Percentiles rank a stretch among this genome's conserved stretches.
These are phyloP conservation scores for Chlamydotis undulata DNA, from an alignment of 2,113 vertebrate species.

Conservation along the genomic window DNA sequence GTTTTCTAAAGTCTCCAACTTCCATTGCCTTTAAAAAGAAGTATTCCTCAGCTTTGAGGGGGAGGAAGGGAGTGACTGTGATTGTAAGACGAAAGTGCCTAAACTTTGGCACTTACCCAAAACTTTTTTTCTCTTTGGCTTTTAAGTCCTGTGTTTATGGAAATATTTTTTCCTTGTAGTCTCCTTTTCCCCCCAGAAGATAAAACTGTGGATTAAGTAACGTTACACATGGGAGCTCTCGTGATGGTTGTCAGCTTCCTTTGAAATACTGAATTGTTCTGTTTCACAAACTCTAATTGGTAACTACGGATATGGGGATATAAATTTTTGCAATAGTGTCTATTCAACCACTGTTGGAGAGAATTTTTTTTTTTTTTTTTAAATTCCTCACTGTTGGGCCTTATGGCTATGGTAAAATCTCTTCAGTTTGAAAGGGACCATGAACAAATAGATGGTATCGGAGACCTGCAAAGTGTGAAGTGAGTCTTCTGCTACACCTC, in stretches of 20 bases:
- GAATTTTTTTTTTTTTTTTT: neutral
- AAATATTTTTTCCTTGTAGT: neutral
- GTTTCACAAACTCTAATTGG: slow-evolving; percentile 13
- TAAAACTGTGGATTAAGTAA: slow-evolving; percentile 27
- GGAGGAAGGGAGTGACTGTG: neutral
- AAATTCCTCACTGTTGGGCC: neutral
- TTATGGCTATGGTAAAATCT: neutral
- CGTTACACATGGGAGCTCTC: neutral
- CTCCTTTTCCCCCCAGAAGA: neutral
- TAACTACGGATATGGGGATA: neutral
- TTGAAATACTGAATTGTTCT: slow-evolving; percentile 25
- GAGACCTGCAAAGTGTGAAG: neutral
- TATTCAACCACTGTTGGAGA: neutral
- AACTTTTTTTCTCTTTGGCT: neutral
- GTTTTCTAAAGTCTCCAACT: neutral
- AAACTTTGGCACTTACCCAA: neutral
- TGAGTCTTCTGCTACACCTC: neutral
- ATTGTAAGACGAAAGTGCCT: neutral
- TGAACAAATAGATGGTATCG: neutral
- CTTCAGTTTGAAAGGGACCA: neutral
- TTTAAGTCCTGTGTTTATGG: slow-evolving; percentile 16
- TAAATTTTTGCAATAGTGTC: neutral
- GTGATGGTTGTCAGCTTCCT: neutral
- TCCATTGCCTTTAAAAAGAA: neutral
- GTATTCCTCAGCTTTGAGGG: neutral